These are phyloP conservation scores for Parthenolecanium corni DNA, from an alignment of 2,888 invertebrate species.

Conservation along the genomic window DNA sequence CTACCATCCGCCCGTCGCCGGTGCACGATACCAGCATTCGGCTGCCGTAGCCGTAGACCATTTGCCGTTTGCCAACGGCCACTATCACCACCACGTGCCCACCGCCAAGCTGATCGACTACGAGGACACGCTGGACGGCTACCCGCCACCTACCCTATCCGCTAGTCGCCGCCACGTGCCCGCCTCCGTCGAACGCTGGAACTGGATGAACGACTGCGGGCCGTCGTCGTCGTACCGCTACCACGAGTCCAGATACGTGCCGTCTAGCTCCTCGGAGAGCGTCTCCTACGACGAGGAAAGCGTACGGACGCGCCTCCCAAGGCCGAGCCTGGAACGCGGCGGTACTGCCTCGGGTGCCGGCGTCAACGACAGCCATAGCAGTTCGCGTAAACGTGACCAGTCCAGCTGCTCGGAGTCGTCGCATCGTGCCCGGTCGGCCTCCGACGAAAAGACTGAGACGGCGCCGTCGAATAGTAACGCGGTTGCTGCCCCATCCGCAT, in stretches of 20 bases:
- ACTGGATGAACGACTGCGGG: background rate
- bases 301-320: no score
- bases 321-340: no score
- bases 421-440: no score
- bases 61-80: slow-evolving; percentile 3
- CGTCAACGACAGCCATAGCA: no score
- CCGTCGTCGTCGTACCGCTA: background rate
- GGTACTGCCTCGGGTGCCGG: no score
- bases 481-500: no score
- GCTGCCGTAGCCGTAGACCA: background rate
- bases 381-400: no score
- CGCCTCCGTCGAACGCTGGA: background rate
- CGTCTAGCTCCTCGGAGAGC: no score
- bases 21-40: background rate
- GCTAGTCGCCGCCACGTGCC: background rate
- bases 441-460: background rate
- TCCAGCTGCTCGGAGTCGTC: no score
- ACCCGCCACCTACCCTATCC: no score
- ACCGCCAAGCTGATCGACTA: slow-evolving; percentile 58
- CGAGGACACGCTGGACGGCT: slow-evolving; percentile 38
- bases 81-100: slow-evolving; percentile 38
- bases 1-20: background rate
- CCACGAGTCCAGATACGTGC: no score
- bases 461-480: background rate
- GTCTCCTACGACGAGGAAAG: no score